Evolutionary conservation across 2,888 invertebrate genomes (phyloP), one percentile per base, ranked within the genome.

Genomic region (Pyrrhia umbra): DNA sequence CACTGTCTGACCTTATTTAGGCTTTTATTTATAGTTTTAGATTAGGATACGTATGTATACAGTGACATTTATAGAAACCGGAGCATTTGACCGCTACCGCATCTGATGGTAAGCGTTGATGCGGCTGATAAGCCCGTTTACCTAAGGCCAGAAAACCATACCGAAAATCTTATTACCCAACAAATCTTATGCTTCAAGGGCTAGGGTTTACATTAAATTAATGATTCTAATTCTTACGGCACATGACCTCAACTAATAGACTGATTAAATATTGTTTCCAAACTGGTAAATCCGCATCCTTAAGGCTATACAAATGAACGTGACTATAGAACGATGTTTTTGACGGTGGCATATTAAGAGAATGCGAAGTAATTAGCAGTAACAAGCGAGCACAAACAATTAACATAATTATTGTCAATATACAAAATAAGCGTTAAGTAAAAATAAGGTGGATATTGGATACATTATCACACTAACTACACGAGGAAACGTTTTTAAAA

Each of bases 281-380:
- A 68, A 30, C 10, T 30, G 6, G n/a, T 10, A n/a, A n/a, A 42
- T 6, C 34, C 34, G 16, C 34, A 64, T 50, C 49, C 18, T 10
- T 46, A 10, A 51, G 5, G 2, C 13, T 18, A 16, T 23, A 23
- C 40, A 54, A 49, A 68, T 25, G 27, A 37, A 40, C 47, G 15
- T 49, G 45, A 40, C 42, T 30, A 6, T 25, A 62, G 16, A 20
- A n/a, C 27, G 25, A 42, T 61, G 51, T 62, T 40, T 70, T 61
- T 50, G 25, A 75, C 55, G 72, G 66, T 63, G 66, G 76, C 64
- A 63, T 83, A 86, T 83, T 82, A 86, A 77, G 83, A 79, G 83
- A 85, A 87, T 83, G 85, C 72, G 72, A 84, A 86, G 82, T 88
- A 84, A 90, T 93, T 92, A 92, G 87, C 90, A 76, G 65, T 75